Evolutionary conservation across 2,797 vertebrate genomes (phyloP).

Genomic region (Semaprochilodus insignis): DNA sequence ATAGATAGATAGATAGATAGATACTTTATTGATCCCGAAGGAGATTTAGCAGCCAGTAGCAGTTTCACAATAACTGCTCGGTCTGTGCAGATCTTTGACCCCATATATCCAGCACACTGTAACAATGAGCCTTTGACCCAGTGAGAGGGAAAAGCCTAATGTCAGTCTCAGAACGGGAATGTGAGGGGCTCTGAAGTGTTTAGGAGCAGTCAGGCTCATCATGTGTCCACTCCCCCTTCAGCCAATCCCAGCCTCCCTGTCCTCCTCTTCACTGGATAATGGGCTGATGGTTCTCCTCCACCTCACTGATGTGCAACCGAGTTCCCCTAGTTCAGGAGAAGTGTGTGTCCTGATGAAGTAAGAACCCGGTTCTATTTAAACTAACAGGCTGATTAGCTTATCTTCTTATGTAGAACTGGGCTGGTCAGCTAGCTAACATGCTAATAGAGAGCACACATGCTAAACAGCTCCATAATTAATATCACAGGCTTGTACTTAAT

Average conservation of each 20-base stretch:
- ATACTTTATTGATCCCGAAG: too few species aligned
- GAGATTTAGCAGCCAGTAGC: too few species aligned
- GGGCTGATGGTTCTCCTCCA: background rate
- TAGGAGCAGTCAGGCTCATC: conserved; percentile 11
- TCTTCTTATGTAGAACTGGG: too few species aligned
- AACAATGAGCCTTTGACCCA: conserved; percentile 21
- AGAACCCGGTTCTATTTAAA: too few species aligned
- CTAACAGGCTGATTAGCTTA: too few species aligned
- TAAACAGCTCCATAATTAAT: too few species aligned
- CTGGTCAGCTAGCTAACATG: too few species aligned
- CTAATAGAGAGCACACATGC: too few species aligned
- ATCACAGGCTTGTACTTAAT: too few species aligned
- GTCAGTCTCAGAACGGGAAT: background rate
- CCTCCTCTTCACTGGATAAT: background rate
- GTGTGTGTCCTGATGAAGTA: background rate
- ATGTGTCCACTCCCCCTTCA: background rate
- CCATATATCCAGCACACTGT: background rate
- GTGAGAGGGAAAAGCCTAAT: background rate
- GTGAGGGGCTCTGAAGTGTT: background rate
- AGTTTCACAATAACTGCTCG: background rate
- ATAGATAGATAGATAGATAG: too few species aligned
- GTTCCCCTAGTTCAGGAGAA: background rate
- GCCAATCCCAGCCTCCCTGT: background rate
- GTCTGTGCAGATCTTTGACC: background rate
- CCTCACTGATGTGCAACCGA: conserved; percentile 31